Conservation (phyloP, 2,113 vertebrate species). For the Gymnocephalus cernua region DNA sequence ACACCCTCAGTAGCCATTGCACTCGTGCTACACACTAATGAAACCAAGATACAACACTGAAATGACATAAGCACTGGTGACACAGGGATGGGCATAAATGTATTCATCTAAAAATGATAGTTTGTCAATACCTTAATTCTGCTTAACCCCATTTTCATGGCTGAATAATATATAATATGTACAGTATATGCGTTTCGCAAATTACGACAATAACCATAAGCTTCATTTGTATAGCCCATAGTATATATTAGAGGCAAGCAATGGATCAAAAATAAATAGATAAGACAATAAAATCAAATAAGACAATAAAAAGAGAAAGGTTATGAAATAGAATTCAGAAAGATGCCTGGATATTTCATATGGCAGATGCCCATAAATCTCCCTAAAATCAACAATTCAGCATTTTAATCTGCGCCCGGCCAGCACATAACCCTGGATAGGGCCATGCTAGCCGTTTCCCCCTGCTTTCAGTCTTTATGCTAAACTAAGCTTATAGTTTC, state of each 20-base stretch:
- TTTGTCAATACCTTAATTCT: not conserved
- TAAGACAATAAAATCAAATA: not conserved
- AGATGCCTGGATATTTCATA: not conserved
- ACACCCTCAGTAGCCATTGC: conserved; percentile 2
- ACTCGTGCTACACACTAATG: not conserved
- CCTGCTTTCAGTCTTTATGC: not conserved
- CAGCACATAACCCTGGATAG: not conserved
- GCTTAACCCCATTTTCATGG: not conserved
- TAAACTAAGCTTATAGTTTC: not conserved
- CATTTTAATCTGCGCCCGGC: not conserved
- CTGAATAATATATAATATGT: not conserved
- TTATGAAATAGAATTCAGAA: conserved; percentile 2
- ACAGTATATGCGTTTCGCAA: not conserved
- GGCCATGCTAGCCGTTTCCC: not conserved
- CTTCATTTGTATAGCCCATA: not conserved
- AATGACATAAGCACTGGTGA: conserved; percentile 47
- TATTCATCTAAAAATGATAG: not conserved
- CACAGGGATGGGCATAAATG: not conserved
- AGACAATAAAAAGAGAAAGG: no score
- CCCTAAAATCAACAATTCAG: not conserved
- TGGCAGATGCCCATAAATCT: not conserved
- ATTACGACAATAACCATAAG: not conserved
- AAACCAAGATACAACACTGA: conserved; percentile 30
- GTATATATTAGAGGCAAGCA: not conserved
- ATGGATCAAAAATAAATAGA: not conserved